A percentile compares a stretch with the other conserved stretches of the same genome.
These are phyloP conservation scores for Acrossocheilus wenchowensis DNA, from an alignment of 2,797 vertebrate genomes.

Conservation along the genomic window DNA sequence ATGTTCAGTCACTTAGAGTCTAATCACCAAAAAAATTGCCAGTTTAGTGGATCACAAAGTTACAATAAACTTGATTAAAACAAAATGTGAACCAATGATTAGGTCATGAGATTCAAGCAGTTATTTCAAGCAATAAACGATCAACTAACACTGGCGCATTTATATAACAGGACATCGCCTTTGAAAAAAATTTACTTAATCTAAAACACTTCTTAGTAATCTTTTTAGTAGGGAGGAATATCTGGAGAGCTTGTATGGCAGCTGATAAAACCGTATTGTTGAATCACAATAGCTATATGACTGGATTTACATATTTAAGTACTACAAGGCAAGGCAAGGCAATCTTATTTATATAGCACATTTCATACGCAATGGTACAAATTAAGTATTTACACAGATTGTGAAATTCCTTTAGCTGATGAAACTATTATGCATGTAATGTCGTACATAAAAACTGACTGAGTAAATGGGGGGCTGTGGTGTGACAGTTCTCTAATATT, in stretches of 20 bases:
- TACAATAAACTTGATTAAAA: background rate
- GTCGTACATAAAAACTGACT: background rate
- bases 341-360: too few species aligned
- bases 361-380: too few species aligned
- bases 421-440: background rate
- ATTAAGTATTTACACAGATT: background rate
- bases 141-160: background rate
- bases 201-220: background rate
- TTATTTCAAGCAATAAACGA: background rate
- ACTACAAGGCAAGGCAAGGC: too few species aligned
- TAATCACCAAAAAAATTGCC: background rate
- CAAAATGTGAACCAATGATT: background rate
- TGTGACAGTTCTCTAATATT: background rate
- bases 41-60: background rate
- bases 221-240: background rate
- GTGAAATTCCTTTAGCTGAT: background rate
- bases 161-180: background rate
- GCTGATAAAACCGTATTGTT: background rate
- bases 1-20: background rate
- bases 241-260: background rate
- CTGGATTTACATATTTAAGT: background rate
- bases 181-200: background rate
- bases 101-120: background rate
- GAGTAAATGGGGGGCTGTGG: background rate
- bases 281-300: background rate